Base-by-base conservation (phyloP, 2,797 vertebrate genomes). In the Pantherophis alleghaniensis region DNA sequence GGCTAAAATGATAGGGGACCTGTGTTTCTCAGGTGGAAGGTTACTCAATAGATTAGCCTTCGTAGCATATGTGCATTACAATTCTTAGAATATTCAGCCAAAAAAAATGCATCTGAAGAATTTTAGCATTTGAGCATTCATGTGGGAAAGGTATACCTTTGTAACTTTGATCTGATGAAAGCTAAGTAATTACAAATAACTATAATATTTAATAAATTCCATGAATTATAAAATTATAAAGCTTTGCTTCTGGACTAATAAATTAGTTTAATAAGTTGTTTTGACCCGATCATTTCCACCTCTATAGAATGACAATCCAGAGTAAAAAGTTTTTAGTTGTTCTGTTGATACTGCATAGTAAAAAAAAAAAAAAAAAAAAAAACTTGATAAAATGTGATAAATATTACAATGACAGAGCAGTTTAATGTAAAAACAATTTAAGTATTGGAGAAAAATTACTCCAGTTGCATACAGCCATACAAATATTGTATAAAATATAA, bases 211-310 rank as follows among this genome's bases (percentile, higher is more conserved):
- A 37, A 37, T 16, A 18, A 74, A 37, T 37, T 96, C 94, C 94
- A 89, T 95, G 55, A 89, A 94, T 91, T 56, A 56, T 56, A 56
- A 92, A 96, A 95, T 93, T 95, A 94, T 13, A 66, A 63, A 96
- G 10, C 87, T 0, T 0, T 94, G 96, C 97, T 55, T 97, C 92
- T 86, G 90, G 86, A 94, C 95, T 92, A 95, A 94, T 96, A 95
- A 96, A 96, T 14, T 69, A 69, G n/a, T 32, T 69, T 69, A 69
- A 69, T 74, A 7, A 74, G 32, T 20, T 37, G n/a, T 74, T 74
- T 74, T 69, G 13, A 14, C 63, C 28, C 1, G 63, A 69, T 69
- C 32, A 37, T 74, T 74, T 74, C 32, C 32, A 37, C 3, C n/a
- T 37, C 32, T 37, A 74, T 74, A 37, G 90, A 53, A 87, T 91